Evolutionary conservation across 2,113 vertebrate genomes (phyloP), one percentile per base, ranked within the genome.

Genomic region (Sprattus sprattus): DNA sequence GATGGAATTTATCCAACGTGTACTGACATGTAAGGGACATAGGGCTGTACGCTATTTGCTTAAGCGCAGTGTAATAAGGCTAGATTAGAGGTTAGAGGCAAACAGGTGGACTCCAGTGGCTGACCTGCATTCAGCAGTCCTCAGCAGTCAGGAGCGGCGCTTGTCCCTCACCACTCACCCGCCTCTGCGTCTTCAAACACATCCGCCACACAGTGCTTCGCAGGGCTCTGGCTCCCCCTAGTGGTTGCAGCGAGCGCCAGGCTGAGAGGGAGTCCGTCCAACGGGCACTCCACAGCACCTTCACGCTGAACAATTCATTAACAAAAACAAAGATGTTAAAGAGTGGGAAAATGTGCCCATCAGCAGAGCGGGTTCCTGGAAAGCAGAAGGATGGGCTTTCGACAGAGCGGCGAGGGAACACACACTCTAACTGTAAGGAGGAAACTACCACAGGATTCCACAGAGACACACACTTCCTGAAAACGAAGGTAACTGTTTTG

Each of bases 191-290:
- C 28, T 78, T 13, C 71, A 78, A 32, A 78, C 25, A 39, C 25
- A 78, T 15, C 11, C 11, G 18, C 32, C 16, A 46, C 28, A 25
- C 45, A 81, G 32, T 44, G 88, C 88, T 91, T 50, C 81, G 91
- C 86, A 94, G 93, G 92, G 92, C 91, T 93, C 87, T 89, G 94
- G 92, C 93, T 89, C 95, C 94, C 93, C 93, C 94, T 95, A 91
- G 93, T 94, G 94, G 92, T 93, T 93, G 13, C 47, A n/a, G 11
- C 15, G 25, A 5, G 7, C 1, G 28, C 71, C 71, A 13, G 28
- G 71, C 71, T 78, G 71, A 11, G 4, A 39, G 71, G 25, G 71
- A 78, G 25, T 15, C 4, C 32, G 16, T 78, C 28, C 13, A 32
- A 32, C 71, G 25, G 25, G 25, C 32, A 39, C 71, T 78, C 22